These are phyloP conservation scores for Paragorgia papillata DNA, from an alignment of 92 coral and sea anemone species.

Conservation along the genomic window DNA sequence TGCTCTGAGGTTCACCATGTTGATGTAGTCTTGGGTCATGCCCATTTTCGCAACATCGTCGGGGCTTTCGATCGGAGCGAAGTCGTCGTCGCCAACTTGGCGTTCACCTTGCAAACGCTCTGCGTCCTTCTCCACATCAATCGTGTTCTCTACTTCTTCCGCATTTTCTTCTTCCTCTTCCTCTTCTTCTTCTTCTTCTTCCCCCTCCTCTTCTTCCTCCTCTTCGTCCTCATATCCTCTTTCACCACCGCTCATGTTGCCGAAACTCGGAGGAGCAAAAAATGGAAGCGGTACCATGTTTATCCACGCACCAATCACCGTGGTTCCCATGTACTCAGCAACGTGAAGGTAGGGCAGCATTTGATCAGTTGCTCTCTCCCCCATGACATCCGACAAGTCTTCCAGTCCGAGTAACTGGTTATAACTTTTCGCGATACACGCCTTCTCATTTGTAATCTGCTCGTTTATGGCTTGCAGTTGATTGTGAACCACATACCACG, in stretches of 20 bases:
- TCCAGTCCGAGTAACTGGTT: not conserved
- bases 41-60: constrained; percentile 18
- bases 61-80: constrained; percentile 33
- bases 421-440: not conserved
- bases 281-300: constrained; percentile 36
- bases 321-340: constrained; percentile 15
- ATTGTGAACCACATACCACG: constrained; percentile 4
- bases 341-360: constrained; percentile 19
- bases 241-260: not conserved
- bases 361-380: constrained; percentile 1
- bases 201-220: constrained; percentile 11
- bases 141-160: constrained; percentile 36
- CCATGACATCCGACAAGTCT: constrained; percentile 18
- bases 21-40: constrained; percentile 31
- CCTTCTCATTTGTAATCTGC: not conserved
- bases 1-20: constrained; percentile 30
- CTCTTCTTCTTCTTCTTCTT: not conserved
- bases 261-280: constrained; percentile 1
- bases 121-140: constrained; percentile 74
- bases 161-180: not conserved
- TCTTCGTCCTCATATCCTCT: not conserved
- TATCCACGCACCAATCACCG: constrained; percentile 38
- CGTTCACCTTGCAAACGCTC: constrained; percentile 68
- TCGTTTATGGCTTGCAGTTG: not conserved
- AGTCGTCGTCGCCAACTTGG: constrained; percentile 62